These are phyloP conservation scores for Phalacrocorax aristotelis DNA, from an alignment of 2,113 vertebrate species.

Conservation along the genomic window DNA sequence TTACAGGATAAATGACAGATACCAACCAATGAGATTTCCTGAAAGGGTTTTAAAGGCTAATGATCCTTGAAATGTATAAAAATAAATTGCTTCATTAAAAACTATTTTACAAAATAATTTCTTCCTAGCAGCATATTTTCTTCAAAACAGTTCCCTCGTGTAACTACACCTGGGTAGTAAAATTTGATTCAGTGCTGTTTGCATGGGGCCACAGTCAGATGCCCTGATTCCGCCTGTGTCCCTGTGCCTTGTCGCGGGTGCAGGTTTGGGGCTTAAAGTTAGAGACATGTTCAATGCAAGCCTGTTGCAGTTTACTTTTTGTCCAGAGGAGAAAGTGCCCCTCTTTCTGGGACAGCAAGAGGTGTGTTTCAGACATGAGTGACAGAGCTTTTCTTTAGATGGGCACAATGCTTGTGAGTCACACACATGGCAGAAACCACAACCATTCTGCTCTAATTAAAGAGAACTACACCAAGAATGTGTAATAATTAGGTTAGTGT, in stretches of 20 bases:
- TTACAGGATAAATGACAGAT: conserved; percentile 40
- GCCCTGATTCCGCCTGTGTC: neutral
- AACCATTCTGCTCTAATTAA: conserved; percentile 59
- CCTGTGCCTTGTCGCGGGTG: neutral
- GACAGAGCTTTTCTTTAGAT: neutral
- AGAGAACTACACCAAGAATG: conserved; percentile 63
- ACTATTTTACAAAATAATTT: conserved; percentile 59
- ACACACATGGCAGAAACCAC: conserved; percentile 15
- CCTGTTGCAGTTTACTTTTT: neutral
- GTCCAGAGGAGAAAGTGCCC: neutral
- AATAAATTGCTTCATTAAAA: conserved; percentile 72
- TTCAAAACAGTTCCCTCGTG: conserved; percentile 24
- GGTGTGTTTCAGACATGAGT: neutral
- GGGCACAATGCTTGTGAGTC: conserved; percentile 25
- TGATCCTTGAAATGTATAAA: conserved; percentile 54
- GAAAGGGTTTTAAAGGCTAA: conserved; percentile 52
- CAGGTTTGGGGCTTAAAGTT: neutral
- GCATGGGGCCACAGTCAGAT: neutral
- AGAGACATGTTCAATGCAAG: neutral
- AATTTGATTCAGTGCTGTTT: conserved; percentile 31
- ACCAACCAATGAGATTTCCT: conserved; percentile 51
- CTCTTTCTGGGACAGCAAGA: neutral
- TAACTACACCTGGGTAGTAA: conserved; percentile 58
- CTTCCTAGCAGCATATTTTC: conserved; percentile 47
- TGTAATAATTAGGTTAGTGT: conserved; percentile 43